phyloP scores from a whole-genome alignment of 2,113 vertebrate genomes.

The Mirounga angustirostris region DNA sequence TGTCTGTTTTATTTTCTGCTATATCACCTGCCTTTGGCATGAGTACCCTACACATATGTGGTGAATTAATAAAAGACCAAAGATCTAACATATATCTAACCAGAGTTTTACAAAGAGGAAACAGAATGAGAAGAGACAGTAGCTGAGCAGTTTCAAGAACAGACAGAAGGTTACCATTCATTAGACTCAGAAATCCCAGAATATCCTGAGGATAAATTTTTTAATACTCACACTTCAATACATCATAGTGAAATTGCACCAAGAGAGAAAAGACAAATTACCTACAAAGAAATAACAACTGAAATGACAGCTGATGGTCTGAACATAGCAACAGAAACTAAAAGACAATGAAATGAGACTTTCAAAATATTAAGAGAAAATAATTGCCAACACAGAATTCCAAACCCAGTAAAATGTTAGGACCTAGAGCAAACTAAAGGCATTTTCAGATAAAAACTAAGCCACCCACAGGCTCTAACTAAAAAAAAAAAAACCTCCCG shows the following conservation, averaged over 20 bases:
- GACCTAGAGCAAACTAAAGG: neutral
- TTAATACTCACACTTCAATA: neutral
- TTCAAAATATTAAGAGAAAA: neutral
- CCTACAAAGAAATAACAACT: neutral
- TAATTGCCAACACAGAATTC: neutral
- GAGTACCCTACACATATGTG: neutral
- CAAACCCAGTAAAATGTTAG: neutral
- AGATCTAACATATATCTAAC: neutral
- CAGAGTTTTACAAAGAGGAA: conserved; percentile 20
- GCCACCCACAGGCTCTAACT: neutral
- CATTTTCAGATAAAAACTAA: neutral
- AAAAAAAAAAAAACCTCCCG: neutral
- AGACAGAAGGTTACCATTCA: neutral
- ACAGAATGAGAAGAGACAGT: neutral
- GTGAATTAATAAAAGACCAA: neutral
- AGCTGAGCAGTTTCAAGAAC: neutral
- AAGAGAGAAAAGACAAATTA: neutral
- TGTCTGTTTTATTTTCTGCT: neutral
- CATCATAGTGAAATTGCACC: neutral
- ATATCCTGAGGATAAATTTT: neutral
- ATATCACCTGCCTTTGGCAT: neutral
- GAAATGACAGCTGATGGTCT: neutral
- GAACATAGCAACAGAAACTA: neutral
- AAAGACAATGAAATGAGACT: neutral
- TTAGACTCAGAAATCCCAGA: neutral